These are phyloP conservation scores for Limenitis camilla DNA, from an alignment of 2,888 invertebrate genomes.

Conservation along the genomic window DNA sequence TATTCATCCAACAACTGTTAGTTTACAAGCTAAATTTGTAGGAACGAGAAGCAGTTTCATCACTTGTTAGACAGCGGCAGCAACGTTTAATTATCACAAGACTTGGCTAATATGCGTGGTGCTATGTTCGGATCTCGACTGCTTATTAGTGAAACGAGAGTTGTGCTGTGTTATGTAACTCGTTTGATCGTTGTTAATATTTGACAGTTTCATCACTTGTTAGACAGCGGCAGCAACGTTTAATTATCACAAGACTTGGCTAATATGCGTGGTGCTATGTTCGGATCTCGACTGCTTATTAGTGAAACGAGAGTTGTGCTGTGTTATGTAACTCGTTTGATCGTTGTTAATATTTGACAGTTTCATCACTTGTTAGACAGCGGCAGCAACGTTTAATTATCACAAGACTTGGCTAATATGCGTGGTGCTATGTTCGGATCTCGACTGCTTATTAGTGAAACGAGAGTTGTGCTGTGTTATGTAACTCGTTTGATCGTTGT, in stretches of 20 bases:
- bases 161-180: constrained; percentile 3
- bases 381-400: constrained; percentile 55
- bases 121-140: constrained; percentile 38
- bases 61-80: constrained; percentile 32
- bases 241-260: constrained; percentile 56
- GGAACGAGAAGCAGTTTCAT: constrained; percentile 55
- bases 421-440: constrained; percentile 42
- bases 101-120: constrained; percentile 55
- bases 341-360: constrained; percentile 24
- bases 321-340: constrained; percentile 1
- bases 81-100: constrained; percentile 61
- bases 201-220: constrained; percentile 40
- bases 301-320: constrained; percentile 14
- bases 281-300: constrained; percentile 35
- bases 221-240: constrained; percentile 44
- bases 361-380: constrained; percentile 39
- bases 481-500: background rate
- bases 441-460: constrained; percentile 30
- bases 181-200: background rate
- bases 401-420: constrained; percentile 57
- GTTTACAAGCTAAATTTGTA: constrained; percentile 44
- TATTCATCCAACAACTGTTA: constrained; percentile 13
- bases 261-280: constrained; percentile 51
- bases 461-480: constrained; percentile 7
- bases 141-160: constrained; percentile 25